phyloP scores from a whole-genome alignment of 2,797 vertebrate species.

The Squalus acanthias region DNA sequence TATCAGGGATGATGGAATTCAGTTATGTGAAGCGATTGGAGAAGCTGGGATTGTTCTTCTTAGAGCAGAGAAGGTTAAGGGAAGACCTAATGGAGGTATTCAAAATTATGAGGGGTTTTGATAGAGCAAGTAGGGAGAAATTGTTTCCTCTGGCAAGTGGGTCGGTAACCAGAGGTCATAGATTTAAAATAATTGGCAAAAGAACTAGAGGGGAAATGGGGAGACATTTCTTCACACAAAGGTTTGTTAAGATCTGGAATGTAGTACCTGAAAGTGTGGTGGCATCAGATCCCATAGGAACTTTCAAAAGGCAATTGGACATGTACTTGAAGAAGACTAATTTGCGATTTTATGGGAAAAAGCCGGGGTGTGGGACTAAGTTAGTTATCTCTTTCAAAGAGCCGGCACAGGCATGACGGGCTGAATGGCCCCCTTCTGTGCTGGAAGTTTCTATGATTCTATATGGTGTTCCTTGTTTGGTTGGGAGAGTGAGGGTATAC shows the following conservation, averaged over 20 bases:
- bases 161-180: neutral
- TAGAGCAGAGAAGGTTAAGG: neutral
- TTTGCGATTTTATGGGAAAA: neutral
- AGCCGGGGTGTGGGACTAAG: neutral
- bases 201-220: neutral
- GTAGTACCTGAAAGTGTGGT: neutral
- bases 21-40: neutral
- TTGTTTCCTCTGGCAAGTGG: neutral
- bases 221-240: neutral
- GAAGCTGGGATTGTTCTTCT: neutral
- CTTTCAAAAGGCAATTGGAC: neutral
- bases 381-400: neutral
- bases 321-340: neutral
- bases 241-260: neutral
- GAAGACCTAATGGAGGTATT: neutral
- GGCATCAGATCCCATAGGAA: neutral
- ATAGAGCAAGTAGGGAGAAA: neutral
- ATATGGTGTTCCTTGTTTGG: no score
- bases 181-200: neutral
- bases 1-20: no score
- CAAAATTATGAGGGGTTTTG: neutral
- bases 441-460: no score
- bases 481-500: no score
- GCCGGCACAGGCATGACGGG: neutral
- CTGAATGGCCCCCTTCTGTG: no score